These are phyloP conservation scores for Hassar affinis DNA, from an alignment of 2,113 vertebrate species.

Conservation along the genomic window DNA sequence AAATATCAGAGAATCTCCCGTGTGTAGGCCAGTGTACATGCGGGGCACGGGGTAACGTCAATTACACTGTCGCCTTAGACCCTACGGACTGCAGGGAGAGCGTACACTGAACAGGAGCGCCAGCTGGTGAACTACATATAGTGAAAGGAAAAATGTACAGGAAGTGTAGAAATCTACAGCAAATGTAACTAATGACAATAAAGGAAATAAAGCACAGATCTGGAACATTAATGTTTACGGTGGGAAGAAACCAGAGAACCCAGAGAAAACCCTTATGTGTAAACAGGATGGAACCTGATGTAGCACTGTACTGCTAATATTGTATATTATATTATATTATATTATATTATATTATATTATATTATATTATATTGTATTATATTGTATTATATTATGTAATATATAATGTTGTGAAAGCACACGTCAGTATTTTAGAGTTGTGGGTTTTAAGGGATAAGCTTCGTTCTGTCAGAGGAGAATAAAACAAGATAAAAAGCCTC, in stretches of 20 bases:
- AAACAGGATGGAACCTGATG: not conserved
- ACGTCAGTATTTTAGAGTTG: slow-evolving; percentile 28
- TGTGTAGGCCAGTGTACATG: not conserved
- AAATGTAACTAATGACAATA: not conserved
- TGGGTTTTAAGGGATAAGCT: not conserved
- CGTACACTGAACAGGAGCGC: not conserved
- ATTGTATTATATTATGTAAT: not conserved
- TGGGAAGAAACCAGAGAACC: not conserved
- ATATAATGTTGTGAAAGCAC: slow-evolving; percentile 6
- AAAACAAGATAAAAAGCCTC: slow-evolving; percentile 27
- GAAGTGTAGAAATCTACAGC: too few species aligned
- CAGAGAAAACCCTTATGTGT: not conserved
- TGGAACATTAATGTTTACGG: not conserved
- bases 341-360: not conserved
- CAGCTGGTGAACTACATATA: not conserved
- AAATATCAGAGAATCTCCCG: not conserved
- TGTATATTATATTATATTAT: not conserved
- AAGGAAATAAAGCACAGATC: not conserved
- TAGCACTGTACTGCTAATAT: not conserved
- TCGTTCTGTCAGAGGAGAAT: slow-evolving; percentile 24
- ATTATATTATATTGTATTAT: not conserved
- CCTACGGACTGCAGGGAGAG: not conserved
- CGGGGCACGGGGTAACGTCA: not conserved
- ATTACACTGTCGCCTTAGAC: not conserved
- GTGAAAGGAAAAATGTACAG: not conserved